Evolutionary conservation across 2,113 vertebrate species (phyloP), one percentile per base, ranked within the genome.

Genomic region (Otus sunia): DNA sequence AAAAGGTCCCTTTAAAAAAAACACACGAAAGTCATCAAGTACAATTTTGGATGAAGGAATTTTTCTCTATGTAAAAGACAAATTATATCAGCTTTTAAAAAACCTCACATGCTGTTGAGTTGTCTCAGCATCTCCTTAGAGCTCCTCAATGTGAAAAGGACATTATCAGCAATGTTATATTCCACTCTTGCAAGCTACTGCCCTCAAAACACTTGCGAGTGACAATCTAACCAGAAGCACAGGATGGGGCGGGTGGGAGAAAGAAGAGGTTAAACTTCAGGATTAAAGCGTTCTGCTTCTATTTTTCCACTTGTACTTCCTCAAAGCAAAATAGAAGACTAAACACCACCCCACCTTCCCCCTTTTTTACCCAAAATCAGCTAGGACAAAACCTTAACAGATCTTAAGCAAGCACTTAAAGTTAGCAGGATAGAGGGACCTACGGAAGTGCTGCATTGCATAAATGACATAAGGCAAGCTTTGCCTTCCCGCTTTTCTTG

Each of bases 281-380:
- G 37, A 72, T 49, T 53, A 75, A 62, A 64, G 30, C 10, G 19
- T 92, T 53, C 62, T 5, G 11, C 32, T 91, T 84, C 56, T 73
- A 11, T 60, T 91, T 89, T 92, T 92, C 84, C 77, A 87, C 25
- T 64, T 58, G 19, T 41, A 91, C 62, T 92, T 92, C 56, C 73
- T 85, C 53, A 87, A 58, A 91, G 32, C 13, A 79, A 64, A 96
- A 56, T 0, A 88, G 37, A 49, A 95, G 15, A 58, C 21, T 52
- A 59, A 88, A 52, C 10, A 49, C 3, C 30, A 77, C 27, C 9
- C 20, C 5, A 80, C 21, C 20, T 58, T 67, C 10, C 34, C 45
- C 45, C 17, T 30, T 36, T 47, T 93, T 68, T 36, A 87, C 53
- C 29, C 49, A 30, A 64, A 68, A 79, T 64, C 29, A 86, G 19